Base-by-base conservation (phyloP, 2,888 invertebrate species). In the Drosophila peninsularis region DNA sequence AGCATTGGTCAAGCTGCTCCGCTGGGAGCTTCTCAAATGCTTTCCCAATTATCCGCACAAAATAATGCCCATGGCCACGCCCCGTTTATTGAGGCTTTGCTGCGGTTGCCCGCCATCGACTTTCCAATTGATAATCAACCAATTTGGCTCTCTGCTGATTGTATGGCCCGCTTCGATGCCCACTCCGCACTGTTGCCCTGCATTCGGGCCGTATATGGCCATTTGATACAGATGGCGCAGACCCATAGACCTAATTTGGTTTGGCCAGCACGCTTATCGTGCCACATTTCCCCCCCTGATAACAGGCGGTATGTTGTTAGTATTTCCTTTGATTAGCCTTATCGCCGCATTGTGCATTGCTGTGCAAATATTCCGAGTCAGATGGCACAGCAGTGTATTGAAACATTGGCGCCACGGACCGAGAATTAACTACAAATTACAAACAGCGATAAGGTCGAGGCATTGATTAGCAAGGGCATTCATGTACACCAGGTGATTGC, bases 41-140 rank as follows among this genome's bases (percentile, higher is more conserved):
- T 57, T 63, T 62, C 66, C 67, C 81, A 82, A 82, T 82, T 88
- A 79, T 63, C 79, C 56, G 52, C 62, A 70, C 68, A 69, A 62
- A 56, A 37, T 72, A 65, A 76, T 66, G 69, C 66, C 61, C 62
- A 70, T 60, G 60, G 61, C 62, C 80, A 88, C 83, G 88, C 83
- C 83, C 73, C 68, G 41, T 73, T 82, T 77, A 85, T 86, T 87
- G 75, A 72, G 69, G 44, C 63, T 36, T 17, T 53, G 54, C 41
- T 68, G 78, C 77, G 83, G 83, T 83, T 63, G 60, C 57, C 44
- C 62, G 60, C 57, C 44, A 19, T 47, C 17, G 65, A 85, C 82
- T 82, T 82, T 82, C 82, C 88, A 88, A 88, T 85, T 82, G 82
- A 75, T 85, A 79, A 85, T 80, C 84, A 70, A 83, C 50, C 50